Evolutionary conservation across 2,888 invertebrate genomes (phyloP), one percentile per base, ranked within the genome.

Genomic region (Galerucella pusilla): DNA sequence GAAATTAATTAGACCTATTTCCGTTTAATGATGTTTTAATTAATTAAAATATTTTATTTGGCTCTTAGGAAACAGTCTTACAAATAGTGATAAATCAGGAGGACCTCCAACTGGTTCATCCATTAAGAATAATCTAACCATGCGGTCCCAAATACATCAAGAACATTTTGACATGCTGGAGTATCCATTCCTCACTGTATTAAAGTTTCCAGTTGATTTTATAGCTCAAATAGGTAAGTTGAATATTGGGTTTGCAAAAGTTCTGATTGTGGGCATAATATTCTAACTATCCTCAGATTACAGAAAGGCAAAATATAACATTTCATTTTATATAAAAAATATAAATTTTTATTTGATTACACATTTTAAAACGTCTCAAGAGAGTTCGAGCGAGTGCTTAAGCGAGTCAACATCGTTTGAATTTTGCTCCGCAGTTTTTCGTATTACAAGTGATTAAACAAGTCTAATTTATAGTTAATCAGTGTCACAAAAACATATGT

Each of bases 181-280:
- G 85, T 98, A 97, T 87, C 98, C 98, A 0, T 98, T 99, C 86
- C 90, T 99, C 70, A 98, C 98, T 0, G 94, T 98, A 91, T 92
- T 94, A 0, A 94, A 94, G 82, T 97, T 96, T 87, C 97, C 98
- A 7, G 89, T 93, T 0, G 97, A 96, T 12, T 97, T 98, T 84
- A 93, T 98, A 80, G 90, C 94, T 20, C 95, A 96, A 86, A 91
- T 98, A 81, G 98, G 96, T 94, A 79, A 76, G 73, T 75, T 16
- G 16, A 46, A 49, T 68, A 28, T 14, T 20, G 52, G 52, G 54
- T 4, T 28, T 52, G n/a, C 2, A 3, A 52, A n/a, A 52, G 2
- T 52, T 52, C 6, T 52, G n/a, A 4, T 52, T 52, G 14, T 52
- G 12, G 10, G 52, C n/a, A 14, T 52, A 52, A n/a, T 5, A 49